These are phyloP conservation scores for Mus spretus DNA, from an alignment of 2,797 vertebrate species.

Conservation along the genomic window DNA sequence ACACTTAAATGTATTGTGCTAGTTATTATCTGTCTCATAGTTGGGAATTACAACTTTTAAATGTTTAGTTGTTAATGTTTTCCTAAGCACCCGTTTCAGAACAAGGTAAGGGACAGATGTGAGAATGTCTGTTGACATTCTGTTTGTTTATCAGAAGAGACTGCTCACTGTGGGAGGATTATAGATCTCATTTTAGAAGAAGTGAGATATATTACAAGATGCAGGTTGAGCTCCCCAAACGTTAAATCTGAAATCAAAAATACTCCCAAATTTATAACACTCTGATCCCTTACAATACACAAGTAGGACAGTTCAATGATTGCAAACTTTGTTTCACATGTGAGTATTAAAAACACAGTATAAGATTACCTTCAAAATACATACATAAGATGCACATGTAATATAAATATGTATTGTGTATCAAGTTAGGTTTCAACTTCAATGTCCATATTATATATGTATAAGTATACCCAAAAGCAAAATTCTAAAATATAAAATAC, in stretches of 20 bases:
- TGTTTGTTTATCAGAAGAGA: not conserved
- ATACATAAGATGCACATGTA: not conserved
- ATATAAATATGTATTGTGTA: not conserved
- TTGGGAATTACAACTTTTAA: not conserved
- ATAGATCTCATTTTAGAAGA: not conserved
- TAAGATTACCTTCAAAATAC: not conserved
- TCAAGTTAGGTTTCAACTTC: not conserved
- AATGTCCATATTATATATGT: not conserved
- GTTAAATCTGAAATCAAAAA: not conserved
- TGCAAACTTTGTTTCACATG: not conserved
- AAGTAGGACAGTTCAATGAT: not conserved
- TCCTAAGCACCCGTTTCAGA: not conserved
- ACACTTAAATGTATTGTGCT: not conserved
- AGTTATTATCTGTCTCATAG: not conserved
- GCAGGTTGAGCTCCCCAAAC: not conserved
- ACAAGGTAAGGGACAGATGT: rapidly evolving
- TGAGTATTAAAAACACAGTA: not conserved
- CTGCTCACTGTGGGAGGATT: not conserved
- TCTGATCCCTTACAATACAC: not conserved
- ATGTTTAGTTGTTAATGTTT: not conserved
- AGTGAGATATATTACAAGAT: not conserved
- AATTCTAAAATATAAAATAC: not conserved
- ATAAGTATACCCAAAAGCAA: not conserved
- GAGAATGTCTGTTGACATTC: not conserved
- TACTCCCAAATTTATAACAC: not conserved